phyloP scores from a whole-genome alignment of 2,113 vertebrate genomes.

The Stercorarius parasiticus region DNA sequence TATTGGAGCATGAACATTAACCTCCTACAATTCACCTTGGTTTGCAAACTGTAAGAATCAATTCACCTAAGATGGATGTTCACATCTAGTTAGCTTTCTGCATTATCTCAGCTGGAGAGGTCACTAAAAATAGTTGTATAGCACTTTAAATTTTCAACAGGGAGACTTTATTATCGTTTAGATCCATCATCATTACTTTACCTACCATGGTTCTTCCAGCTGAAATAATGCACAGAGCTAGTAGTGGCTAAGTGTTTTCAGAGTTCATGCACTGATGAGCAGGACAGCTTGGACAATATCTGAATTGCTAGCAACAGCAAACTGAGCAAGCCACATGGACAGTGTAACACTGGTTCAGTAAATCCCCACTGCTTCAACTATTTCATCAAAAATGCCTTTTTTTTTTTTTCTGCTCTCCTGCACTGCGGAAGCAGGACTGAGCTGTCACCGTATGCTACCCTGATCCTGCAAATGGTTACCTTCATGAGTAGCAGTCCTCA shows the following conservation, averaged over 20 bases:
- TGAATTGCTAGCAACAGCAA: constrained; percentile 40
- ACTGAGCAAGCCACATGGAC: constrained; percentile 16
- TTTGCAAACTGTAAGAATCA: constrained; percentile 47
- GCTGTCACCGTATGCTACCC: not conserved
- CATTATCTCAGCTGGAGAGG: constrained; percentile 67
- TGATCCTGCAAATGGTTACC: not conserved
- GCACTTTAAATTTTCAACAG: constrained; percentile 64
- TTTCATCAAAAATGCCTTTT: not conserved
- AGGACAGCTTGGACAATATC: constrained; percentile 54
- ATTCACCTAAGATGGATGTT: constrained; percentile 37
- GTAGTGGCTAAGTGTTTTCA: constrained; percentile 59
- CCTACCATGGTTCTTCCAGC: constrained; percentile 44
- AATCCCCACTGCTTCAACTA: constrained; percentile 10
- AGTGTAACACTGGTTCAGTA: constrained; percentile 2
- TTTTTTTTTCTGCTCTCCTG: not conserved
- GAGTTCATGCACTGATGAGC: constrained; percentile 64
- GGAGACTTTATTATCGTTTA: constrained; percentile 64
- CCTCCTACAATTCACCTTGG: constrained; percentile 42
- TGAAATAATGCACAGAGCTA: constrained; percentile 63
- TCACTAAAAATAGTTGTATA: constrained; percentile 68
- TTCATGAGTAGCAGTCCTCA: not conserved
- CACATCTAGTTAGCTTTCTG: constrained; percentile 54
- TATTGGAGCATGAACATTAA: constrained; percentile 45
- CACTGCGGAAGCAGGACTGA: not conserved
- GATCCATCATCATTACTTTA: constrained; percentile 53